phyloP scores from a whole-genome alignment of 2,797 vertebrate genomes.

The Coregonus ussuriensis region DNA sequence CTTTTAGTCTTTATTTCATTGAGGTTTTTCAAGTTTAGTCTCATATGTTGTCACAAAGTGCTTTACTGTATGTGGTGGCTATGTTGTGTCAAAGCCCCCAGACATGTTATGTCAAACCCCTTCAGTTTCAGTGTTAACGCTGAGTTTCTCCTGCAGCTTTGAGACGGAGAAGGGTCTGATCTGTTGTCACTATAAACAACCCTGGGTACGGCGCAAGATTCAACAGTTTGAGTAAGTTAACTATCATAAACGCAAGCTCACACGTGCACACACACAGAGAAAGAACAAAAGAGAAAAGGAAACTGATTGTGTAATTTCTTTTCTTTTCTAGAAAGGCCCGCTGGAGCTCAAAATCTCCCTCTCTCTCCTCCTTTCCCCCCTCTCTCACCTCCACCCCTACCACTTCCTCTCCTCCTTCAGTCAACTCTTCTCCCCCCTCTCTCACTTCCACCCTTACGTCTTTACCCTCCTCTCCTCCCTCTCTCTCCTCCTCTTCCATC shows the following conservation, averaged over 20 bases:
- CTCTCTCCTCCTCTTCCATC: not conserved
- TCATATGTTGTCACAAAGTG: not conserved
- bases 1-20: not conserved
- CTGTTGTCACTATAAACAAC: not conserved
- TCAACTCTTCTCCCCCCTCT: not conserved
- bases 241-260: not conserved
- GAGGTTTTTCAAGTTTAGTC: not conserved
- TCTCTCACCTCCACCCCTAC: not conserved
- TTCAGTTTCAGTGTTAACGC: not conserved
- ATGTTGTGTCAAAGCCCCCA: not conserved
- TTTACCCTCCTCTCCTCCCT: not conserved
- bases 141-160: constrained; percentile 5
- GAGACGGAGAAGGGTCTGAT: constrained; percentile 2
- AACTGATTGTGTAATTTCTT: not conserved
- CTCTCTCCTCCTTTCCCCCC: not conserved
- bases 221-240: not conserved
- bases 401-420: not conserved
- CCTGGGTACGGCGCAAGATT: constrained; percentile 2
- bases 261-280: not conserved
- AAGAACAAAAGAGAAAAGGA: not conserved
- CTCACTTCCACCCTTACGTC: not conserved
- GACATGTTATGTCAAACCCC: not conserved
- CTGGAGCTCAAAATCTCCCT: not conserved
- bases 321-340: constrained; percentile 2
- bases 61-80: not conserved